Conservation (phyloP, 2,797 vertebrate genomes). For the Varecia variegata region DNA sequence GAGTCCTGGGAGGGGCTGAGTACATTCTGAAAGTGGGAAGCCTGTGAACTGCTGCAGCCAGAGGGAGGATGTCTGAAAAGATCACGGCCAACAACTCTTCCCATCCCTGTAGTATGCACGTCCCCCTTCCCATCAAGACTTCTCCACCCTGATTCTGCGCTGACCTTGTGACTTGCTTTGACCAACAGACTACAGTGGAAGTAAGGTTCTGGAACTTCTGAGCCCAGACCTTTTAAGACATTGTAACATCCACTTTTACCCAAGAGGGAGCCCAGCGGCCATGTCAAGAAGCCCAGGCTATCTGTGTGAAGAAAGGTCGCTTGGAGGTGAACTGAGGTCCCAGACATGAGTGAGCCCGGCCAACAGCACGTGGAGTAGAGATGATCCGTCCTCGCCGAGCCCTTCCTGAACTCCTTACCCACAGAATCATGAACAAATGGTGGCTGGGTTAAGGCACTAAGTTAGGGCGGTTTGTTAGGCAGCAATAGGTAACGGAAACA, state of each 20-base stretch:
- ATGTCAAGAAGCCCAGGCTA: background rate
- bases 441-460: background rate
- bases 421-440: background rate
- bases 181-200: background rate
- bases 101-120: background rate
- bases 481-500: background rate
- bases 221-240: background rate
- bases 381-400: background rate
- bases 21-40: background rate
- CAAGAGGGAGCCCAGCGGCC: background rate
- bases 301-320: background rate
- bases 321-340: background rate
- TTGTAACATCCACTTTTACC: background rate
- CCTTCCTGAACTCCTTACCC: background rate
- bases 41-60: background rate
- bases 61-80: background rate
- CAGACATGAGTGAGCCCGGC: background rate
- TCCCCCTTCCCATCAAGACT: background rate
- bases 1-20: background rate
- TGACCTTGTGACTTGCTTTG: background rate
- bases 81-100: background rate
- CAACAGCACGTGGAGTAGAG: background rate
- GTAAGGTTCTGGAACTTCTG: background rate
- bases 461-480: background rate
- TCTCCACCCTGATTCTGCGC: background rate